phyloP scores from a whole-genome alignment of 2,797 vertebrate species.

The Loriculus beryllinus region DNA sequence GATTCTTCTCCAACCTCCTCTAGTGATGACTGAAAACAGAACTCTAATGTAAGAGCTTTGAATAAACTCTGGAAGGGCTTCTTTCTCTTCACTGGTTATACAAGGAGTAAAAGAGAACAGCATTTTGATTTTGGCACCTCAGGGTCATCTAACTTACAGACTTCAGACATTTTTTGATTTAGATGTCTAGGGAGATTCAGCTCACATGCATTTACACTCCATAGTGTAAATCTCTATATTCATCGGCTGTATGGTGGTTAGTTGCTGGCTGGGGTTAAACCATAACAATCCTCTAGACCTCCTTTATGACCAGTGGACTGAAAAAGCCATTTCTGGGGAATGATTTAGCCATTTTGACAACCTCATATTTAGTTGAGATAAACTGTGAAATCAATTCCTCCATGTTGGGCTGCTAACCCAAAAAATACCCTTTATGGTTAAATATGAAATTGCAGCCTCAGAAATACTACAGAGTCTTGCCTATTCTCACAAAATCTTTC shows the following conservation, averaged over 20 bases:
- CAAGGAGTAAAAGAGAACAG: not conserved
- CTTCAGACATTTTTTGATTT: not conserved
- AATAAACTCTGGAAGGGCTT: not conserved
- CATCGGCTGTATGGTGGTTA: not conserved
- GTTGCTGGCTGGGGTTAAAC: not conserved
- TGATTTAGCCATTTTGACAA: not conserved
- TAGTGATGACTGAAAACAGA: not conserved
- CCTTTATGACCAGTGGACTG: not conserved
- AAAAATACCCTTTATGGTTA: not conserved
- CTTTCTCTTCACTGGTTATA: not conserved
- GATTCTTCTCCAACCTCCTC: not conserved
- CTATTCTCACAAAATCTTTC: not conserved
- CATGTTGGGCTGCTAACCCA: not conserved
- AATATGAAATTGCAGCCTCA: not conserved
- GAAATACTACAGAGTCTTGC: not conserved
- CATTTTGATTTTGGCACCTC: not conserved
- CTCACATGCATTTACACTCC: not conserved
- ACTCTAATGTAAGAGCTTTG: not conserved
- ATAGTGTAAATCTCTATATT: not conserved
- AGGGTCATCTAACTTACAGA: not conserved
- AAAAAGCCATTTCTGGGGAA: not conserved
- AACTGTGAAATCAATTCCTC: not conserved
- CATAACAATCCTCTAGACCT: not conserved
- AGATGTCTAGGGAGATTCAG: not conserved
- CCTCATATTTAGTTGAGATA: not conserved